A percentile compares a stretch with the other conserved stretches of the same genome.
These are phyloP conservation scores for Peromyscus eremicus DNA, from an alignment of 2,797 vertebrate species.

Conservation along the genomic window DNA sequence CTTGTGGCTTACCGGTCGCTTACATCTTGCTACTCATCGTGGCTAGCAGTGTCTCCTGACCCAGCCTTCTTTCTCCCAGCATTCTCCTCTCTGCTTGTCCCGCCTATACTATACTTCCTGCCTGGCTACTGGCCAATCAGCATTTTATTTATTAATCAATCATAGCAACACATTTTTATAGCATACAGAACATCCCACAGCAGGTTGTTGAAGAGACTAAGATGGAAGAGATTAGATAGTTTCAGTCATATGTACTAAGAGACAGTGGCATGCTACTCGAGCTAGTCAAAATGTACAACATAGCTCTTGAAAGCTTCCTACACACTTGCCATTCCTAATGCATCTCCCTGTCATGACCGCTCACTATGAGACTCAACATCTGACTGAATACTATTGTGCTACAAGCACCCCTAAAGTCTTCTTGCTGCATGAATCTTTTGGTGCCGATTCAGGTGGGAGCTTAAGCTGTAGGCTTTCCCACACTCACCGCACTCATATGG, in stretches of 20 bases:
- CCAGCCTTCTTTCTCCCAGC: too few species aligned
- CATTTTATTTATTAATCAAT: too few species aligned
- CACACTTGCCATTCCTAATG: not conserved
- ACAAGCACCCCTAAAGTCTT: constrained; percentile 50
- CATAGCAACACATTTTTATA: too few species aligned
- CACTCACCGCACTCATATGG: constrained; percentile 73
- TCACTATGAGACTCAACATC: not conserved
- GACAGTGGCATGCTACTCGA: not conserved
- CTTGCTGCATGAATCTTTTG: constrained; percentile 70
- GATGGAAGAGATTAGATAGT: not conserved
- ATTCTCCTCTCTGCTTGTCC: too few species aligned
- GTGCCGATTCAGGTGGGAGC: constrained; percentile 74
- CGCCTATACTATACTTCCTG: too few species aligned
- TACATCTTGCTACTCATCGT: too few species aligned
- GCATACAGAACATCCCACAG: too few species aligned
- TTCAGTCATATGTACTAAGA: not conserved
- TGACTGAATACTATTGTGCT: not conserved
- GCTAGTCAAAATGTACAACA: not conserved
- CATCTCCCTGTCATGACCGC: not conserved
- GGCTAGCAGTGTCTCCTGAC: too few species aligned
- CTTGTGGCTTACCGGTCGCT: too few species aligned
- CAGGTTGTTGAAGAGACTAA: not conserved
- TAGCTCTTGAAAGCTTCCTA: not conserved
- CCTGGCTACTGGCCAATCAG: too few species aligned
- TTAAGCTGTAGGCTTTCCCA: constrained; percentile 75